phyloP scores from a whole-genome alignment of 2,797 vertebrate species.

The Tadarida brasiliensis region DNA sequence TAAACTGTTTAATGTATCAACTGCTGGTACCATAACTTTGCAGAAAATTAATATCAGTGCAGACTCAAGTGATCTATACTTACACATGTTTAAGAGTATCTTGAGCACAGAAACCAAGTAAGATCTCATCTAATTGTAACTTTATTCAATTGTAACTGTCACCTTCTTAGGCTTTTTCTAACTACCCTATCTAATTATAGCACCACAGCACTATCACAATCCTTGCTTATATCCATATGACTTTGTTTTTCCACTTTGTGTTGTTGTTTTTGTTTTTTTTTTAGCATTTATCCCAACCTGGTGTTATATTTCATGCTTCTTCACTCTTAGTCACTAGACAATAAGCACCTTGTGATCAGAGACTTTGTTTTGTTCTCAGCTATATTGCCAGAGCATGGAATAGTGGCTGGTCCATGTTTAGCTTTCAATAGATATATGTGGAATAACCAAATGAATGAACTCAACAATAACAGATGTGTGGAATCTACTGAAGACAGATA shows the following conservation, averaged over 20 bases:
- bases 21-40: not conserved
- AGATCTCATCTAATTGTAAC: not conserved
- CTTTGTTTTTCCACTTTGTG: not conserved
- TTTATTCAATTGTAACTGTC: not conserved
- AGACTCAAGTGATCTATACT: not conserved
- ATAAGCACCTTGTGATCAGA: not conserved
- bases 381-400: not conserved
- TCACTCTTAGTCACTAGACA: not conserved
- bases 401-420: not conserved
- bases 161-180: not conserved
- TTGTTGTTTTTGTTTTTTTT: too few relatives aligned
- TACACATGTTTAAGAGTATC: not conserved
- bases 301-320: not conserved
- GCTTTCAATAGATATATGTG: not conserved
- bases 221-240: not conserved
- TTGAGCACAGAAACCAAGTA: not conserved
- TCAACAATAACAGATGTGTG: not conserved
- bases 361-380: not conserved
- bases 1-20: conserved; percentile 1
- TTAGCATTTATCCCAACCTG: not conserved
- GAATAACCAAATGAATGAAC: not conserved
- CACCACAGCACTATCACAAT: not conserved
- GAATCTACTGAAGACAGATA: not conserved
- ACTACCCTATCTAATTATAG: not conserved
- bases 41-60: not conserved